Conservation (phyloP, 37 sponge, comb jelly and placozoan genomes). For the Beroe forskalii region DNA sequence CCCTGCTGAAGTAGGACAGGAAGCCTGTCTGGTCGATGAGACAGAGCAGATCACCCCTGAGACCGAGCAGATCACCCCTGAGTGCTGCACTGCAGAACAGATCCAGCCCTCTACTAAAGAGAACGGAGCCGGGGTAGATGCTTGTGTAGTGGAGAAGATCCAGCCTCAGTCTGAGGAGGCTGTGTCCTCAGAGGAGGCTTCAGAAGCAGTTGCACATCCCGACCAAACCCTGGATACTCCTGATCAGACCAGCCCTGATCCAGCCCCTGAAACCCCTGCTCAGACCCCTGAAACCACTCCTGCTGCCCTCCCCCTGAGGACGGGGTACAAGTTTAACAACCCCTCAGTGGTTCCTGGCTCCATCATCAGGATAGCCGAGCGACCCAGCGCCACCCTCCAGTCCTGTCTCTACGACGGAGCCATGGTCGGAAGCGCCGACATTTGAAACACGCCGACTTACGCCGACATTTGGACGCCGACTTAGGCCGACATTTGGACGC, state of each 20-base stretch:
- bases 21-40: not conserved
- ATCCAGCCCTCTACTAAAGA: not conserved
- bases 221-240: not conserved
- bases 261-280: not conserved
- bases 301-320: not conserved
- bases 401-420: slow-evolving; percentile 8
- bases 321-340: not conserved
- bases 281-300: not conserved
- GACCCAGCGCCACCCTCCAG: not conserved
- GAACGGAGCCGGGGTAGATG: not conserved
- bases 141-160: not conserved
- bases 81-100: not conserved
- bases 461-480: no score
- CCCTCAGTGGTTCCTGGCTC: slow-evolving; percentile 38
- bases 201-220: not conserved
- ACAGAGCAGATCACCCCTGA: no score
- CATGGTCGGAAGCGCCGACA: slow-evolving; percentile 35
- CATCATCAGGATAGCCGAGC: not conserved
- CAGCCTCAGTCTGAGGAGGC: not conserved
- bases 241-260: not conserved
- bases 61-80: not conserved
- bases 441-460: not conserved
- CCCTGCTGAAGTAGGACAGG: not conserved
- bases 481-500: no score
- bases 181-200: not conserved